Evolutionary conservation across 1,140 invertebrate genomes (phyloP).

Genomic region (Leptinotarsa lineolata): DNA sequence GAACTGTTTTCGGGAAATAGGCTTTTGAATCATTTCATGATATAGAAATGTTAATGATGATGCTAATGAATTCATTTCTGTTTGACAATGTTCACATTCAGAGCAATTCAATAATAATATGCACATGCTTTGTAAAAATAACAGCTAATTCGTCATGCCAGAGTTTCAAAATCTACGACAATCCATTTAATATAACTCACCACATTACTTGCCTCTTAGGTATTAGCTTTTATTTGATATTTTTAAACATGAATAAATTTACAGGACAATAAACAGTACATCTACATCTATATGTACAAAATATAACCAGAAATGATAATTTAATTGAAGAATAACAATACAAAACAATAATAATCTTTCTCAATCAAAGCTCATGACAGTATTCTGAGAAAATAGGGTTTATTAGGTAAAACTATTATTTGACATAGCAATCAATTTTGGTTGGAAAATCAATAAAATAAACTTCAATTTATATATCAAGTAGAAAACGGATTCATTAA

Average conservation of each 20-base stretch:
- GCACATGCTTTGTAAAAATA: not conserved
- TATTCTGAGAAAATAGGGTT: too few relatives aligned
- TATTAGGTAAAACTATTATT: too few relatives aligned
- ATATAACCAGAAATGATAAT: not conserved
- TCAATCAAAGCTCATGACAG: too few relatives aligned
- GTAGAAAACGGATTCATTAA: too few relatives aligned
- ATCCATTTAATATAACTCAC: conserved; percentile 10
- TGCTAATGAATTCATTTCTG: not conserved
- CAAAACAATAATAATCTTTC: too few relatives aligned
- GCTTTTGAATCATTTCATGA: too few relatives aligned
- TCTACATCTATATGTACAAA: not conserved
- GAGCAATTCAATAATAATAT: not conserved
- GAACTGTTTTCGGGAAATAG: too few relatives aligned
- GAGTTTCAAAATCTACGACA: not conserved
- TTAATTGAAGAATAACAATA: too few relatives aligned
- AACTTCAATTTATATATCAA: too few relatives aligned
- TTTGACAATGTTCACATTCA: not conserved
- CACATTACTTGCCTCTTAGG: conserved; percentile 26
- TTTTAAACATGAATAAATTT: not conserved
- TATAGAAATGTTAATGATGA: not conserved
- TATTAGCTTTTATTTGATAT: conserved; percentile 28
- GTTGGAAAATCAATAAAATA: too few relatives aligned
- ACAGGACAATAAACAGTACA: not conserved
- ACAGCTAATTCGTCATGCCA: not conserved
- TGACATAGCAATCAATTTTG: too few relatives aligned